phyloP scores from a whole-genome alignment of 2,888 invertebrate genomes.

The Pyrochroa serraticornis region DNA sequence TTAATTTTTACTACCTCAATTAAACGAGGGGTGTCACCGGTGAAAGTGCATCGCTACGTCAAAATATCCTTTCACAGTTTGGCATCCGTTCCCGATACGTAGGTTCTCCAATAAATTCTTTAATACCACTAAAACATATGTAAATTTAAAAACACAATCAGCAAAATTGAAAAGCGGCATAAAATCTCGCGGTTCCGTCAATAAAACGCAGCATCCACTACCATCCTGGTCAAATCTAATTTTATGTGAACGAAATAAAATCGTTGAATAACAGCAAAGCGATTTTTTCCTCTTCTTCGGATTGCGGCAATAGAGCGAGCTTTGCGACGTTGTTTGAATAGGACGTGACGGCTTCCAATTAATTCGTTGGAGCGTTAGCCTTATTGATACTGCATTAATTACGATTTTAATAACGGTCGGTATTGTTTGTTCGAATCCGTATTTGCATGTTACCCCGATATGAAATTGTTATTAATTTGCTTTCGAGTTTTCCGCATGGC shows the following conservation, averaged over 20 bases:
- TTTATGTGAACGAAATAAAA: constrained; percentile 20
- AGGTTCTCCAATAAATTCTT: constrained; percentile 15
- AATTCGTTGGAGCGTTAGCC: too few relatives aligned
- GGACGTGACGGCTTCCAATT: neutral
- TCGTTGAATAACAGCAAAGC: constrained; percentile 16
- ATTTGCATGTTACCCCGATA: constrained; percentile 13
- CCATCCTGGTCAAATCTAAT: constrained; percentile 19
- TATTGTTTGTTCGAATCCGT: neutral
- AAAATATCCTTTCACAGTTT: constrained; percentile 2
- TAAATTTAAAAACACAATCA: constrained; percentile 25
- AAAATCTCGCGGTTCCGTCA: constrained; percentile 11
- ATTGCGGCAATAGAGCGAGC: too few relatives aligned
- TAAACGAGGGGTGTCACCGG: neutral
- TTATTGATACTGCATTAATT: neutral
- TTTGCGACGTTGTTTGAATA: too few relatives aligned
- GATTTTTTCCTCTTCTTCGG: too few relatives aligned
- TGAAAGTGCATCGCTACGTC: constrained; percentile 12
- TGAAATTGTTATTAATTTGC: constrained; percentile 10
- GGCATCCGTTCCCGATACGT: constrained; percentile 8
- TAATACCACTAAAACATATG: constrained; percentile 22
- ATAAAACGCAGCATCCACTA: constrained; percentile 16
- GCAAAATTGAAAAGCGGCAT: constrained; percentile 20
- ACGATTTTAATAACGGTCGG: constrained; percentile 4
- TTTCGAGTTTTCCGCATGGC: constrained; percentile 2
- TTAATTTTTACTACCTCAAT: neutral